phyloP scores from a whole-genome alignment of 2,888 invertebrate species.

The Agonopterix arenella region DNA sequence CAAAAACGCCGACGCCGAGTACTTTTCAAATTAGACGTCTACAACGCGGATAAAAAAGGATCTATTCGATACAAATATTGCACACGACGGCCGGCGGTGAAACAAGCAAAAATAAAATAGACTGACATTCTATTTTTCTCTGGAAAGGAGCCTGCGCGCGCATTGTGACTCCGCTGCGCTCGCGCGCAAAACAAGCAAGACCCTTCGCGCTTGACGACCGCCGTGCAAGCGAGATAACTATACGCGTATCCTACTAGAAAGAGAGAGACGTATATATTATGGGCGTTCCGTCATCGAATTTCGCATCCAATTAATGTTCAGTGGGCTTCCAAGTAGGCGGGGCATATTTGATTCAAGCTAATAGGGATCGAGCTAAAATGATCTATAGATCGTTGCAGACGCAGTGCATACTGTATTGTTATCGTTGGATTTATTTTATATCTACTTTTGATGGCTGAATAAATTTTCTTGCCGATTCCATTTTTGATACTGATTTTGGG shows the following conservation, averaged over 20 bases:
- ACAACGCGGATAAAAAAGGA: conserved; percentile 47
- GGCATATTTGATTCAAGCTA: conserved; percentile 58
- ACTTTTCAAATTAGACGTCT: conserved; percentile 60
- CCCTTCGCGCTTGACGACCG: conserved; percentile 30
- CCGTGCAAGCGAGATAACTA: conserved; percentile 27
- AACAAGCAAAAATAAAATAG: conserved; percentile 54
- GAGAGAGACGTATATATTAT: conserved; percentile 36
- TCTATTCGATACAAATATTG: conserved; percentile 69
- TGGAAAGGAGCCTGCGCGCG: conserved; percentile 57
- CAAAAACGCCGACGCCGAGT: conserved; percentile 35
- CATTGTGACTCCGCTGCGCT: conserved; percentile 56
- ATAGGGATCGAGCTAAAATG: conserved; percentile 71
- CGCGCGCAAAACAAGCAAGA: conserved; percentile 61
- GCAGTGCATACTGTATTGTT: conserved; percentile 64
- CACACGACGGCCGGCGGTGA: conserved; percentile 53
- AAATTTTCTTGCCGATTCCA: conserved; percentile 44
- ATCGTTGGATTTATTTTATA: conserved; percentile 65
- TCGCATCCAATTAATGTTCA: conserved; percentile 73
- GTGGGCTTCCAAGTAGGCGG: conserved; percentile 70
- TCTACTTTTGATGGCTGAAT: conserved; percentile 62
- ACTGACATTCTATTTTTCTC: conserved; percentile 65
- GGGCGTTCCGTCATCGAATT: conserved; percentile 63
- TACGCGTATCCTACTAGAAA: conserved; percentile 6
- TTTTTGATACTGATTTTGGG: conserved; percentile 34
- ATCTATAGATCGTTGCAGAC: conserved; percentile 67